phyloP scores from a whole-genome alignment of 1,140 invertebrate species.

The Leptoteleia sp. region DNA sequence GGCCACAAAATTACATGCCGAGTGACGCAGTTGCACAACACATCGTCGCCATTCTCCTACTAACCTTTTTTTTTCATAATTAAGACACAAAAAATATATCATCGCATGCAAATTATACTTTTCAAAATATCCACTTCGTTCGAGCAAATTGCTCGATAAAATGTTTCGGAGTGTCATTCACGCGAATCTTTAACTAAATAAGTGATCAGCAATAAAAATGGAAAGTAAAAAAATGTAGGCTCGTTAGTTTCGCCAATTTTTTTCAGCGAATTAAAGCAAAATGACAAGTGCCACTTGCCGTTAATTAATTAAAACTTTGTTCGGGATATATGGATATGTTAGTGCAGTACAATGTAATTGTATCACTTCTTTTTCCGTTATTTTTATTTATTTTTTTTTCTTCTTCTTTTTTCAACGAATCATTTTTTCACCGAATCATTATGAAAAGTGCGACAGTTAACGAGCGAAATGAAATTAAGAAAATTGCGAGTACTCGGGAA shows the following conservation, averaged over 20 bases:
- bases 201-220: background rate
- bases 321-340: too few species aligned
- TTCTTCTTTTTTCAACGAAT: too few species aligned
- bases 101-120: slow-evolving; percentile 6
- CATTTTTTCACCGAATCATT: too few species aligned
- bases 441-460: slow-evolving; percentile 2
- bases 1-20: slow-evolving; percentile 31
- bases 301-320: too few species aligned
- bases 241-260: too few species aligned
- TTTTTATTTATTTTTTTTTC: too few species aligned
- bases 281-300: too few species aligned
- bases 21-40: slow-evolving; percentile 4
- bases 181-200: background rate
- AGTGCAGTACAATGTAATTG: too few species aligned
- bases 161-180: background rate
- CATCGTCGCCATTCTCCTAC: slow-evolving; percentile 4
- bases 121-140: slow-evolving; percentile 11
- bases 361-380: too few species aligned
- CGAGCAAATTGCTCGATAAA: background rate
- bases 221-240: too few species aligned
- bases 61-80: slow-evolving; percentile 17
- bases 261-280: too few species aligned
- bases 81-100: slow-evolving; percentile 14
- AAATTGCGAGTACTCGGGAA: slow-evolving; percentile 18
- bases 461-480: slow-evolving; percentile 26